Base-by-base conservation (phyloP, 2,888 invertebrate species). In the Steinernema carpocapsae region DNA sequence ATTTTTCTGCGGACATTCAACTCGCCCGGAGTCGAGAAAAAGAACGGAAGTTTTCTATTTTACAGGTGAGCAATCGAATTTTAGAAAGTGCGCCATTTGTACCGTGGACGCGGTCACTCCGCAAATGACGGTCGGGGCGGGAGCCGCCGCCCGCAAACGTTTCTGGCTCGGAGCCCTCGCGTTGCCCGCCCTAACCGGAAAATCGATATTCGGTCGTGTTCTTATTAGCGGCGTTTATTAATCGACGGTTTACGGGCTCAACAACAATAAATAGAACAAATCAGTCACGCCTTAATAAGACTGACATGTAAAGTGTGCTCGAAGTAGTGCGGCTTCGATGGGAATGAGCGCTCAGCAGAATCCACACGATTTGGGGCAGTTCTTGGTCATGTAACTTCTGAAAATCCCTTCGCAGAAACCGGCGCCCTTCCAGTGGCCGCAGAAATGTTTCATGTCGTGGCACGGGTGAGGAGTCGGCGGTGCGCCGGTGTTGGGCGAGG, bases 361-460 rank as follows among this genome's bases (percentile, higher is more conserved):
- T 1, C 84, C 84, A 74, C 86, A 86, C 10, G 82, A 76, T 43
- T 77, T 75, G 1, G 83, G 82, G 72, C 86, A 86, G 76, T 85
- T 86, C 74, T 84, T 84, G 75, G 79, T 80, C 86, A 86, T 86
- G 76, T 86, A 86, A 64, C 78, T 79, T 73, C 77, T 76, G 76
- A 86, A 86, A 75, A 85, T 83, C 45, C 86, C 85, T 59, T 85
- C 82, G 59, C 86, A 86, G 76, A 86, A 86, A 52, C 86, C 86
- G 37, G 85, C 83, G 56, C 78, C 79, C 71, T 84, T 86, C 86
- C 86, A 86, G 70, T 84, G 83, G 0, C 75, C 72, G 74, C 86
- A 86, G 76, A 85, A 85, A 74, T 84, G 85, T 71, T 86, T 86
- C 59, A 78, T 78, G 73, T 86, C 86, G 17, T 78, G 73, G 75